Evolutionary conservation across 2,888 invertebrate genomes (phyloP).

Genomic region (Helicoverpa assulta): DNA sequence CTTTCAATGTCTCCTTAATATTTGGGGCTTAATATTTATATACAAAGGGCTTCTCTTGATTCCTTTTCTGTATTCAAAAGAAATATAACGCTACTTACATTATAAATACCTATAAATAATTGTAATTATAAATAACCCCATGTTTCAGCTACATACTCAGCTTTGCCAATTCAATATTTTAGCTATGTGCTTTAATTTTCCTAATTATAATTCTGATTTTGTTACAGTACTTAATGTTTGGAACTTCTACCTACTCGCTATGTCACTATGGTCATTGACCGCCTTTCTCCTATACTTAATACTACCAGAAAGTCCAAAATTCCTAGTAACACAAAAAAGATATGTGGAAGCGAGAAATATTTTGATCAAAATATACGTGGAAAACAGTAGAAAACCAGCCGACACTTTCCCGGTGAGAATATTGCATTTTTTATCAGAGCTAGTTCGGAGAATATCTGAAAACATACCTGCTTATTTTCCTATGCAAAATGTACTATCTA

Average conservation of each 20-base stretch:
- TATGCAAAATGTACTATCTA: conserved; percentile 2
- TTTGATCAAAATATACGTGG: conserved; percentile 76
- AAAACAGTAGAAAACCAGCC: conserved; percentile 77
- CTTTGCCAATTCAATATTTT: too few relatives aligned
- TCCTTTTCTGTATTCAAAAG: too few relatives aligned
- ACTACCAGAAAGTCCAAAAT: conserved; percentile 83
- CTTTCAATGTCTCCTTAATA: too few relatives aligned
- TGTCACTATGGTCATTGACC: conserved; percentile 75
- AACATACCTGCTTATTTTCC: neutral
- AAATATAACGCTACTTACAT: too few relatives aligned
- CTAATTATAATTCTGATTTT: neutral
- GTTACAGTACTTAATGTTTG: conserved; percentile 82
- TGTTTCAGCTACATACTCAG: too few relatives aligned
- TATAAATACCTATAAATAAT: too few relatives aligned
- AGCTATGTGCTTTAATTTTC: neutral
- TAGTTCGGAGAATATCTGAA: conserved; percentile 24
- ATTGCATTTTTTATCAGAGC: conserved; percentile 31
- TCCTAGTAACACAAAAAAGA: conserved; percentile 75
- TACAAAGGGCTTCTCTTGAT: too few relatives aligned
- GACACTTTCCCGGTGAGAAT: conserved; percentile 77
- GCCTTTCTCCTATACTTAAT: conserved; percentile 73
- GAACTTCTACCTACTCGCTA: conserved; percentile 78
- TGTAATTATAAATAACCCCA: too few relatives aligned
- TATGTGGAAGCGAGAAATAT: conserved; percentile 79
- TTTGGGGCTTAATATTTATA: too few relatives aligned